phyloP scores from a whole-genome alignment of 1,140 invertebrate species.

The Chelonus insularis region DNA sequence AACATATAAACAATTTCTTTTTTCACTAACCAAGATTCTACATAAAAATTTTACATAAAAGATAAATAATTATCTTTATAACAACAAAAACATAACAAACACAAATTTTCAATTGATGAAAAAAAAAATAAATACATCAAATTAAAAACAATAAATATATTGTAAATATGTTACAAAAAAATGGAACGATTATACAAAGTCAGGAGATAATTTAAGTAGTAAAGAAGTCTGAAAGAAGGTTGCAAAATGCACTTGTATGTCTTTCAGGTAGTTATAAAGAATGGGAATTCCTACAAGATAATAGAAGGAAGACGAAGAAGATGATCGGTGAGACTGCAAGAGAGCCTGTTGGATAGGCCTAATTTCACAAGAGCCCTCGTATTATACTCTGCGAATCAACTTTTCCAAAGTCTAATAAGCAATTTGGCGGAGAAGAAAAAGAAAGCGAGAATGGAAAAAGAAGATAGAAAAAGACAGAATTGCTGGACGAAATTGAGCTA shows the following conservation, averaged over 20 bases:
- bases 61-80: too few species aligned
- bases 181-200: neutral
- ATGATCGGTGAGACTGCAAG: slow-evolving; percentile 32
- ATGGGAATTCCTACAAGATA: slow-evolving; percentile 38
- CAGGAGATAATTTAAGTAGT: neutral
- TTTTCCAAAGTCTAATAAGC: slow-evolving; percentile 60
- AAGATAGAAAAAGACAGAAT: slow-evolving; percentile 7
- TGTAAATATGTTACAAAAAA: too few species aligned
- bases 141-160: too few species aligned
- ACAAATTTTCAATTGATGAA: too few species aligned
- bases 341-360: slow-evolving; percentile 50
- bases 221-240: neutral
- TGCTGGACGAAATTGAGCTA: neutral
- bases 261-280: slow-evolving; percentile 52
- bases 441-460: slow-evolving; percentile 31
- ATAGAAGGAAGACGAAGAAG: neutral
- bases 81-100: too few species aligned
- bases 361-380: slow-evolving; percentile 51
- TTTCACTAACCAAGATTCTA: slow-evolving; percentile 25
- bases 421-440: slow-evolving; percentile 50
- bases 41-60: neutral
- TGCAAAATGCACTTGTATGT: neutral
- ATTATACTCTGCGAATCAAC: slow-evolving; percentile 53
- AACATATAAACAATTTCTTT: slow-evolving; percentile 56
- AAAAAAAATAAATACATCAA: too few species aligned